Conservation (phyloP, 2,888 invertebrate genomes). For the Yponomeuta evonymella region DNA sequence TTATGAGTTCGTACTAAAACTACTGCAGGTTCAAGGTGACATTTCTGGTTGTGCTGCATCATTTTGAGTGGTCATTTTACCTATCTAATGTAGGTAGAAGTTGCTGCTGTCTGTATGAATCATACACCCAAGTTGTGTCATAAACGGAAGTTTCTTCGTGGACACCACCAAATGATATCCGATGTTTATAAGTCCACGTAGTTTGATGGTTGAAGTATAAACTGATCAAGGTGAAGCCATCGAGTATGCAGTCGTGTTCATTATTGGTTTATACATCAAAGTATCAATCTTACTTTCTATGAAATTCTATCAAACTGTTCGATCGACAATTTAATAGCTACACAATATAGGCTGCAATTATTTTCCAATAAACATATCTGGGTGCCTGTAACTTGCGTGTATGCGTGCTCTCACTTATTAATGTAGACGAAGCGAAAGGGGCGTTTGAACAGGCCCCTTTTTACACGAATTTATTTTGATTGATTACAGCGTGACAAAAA, state of each 20-base stretch:
- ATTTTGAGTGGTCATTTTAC: too few species aligned
- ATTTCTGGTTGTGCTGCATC: too few species aligned
- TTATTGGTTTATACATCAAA: not conserved
- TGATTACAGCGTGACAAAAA: too few species aligned
- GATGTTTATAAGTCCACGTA: too few species aligned
- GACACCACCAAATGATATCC: too few species aligned
- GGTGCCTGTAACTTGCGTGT: not conserved
- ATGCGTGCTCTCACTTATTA: slow-evolving; percentile 10
- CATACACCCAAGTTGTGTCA: too few species aligned
- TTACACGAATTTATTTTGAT: too few species aligned
- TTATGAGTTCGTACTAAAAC: too few species aligned
- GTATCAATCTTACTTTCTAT: not conserved
- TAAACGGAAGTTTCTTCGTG: too few species aligned
- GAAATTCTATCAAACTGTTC: not conserved
- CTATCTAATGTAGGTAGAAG: too few species aligned
- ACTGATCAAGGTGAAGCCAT: not conserved
- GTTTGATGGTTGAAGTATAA: not conserved
- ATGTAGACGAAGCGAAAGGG: not conserved
- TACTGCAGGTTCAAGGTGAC: too few species aligned
- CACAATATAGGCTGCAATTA: not conserved
- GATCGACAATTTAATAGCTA: not conserved
- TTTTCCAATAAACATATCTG: not conserved
- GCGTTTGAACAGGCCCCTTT: not conserved
- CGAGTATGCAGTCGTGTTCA: not conserved
- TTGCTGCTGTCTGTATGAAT: too few species aligned